These are phyloP conservation scores for Pyrocoelia pectoralis DNA, from an alignment of 2,888 invertebrate species.

Conservation along the genomic window DNA sequence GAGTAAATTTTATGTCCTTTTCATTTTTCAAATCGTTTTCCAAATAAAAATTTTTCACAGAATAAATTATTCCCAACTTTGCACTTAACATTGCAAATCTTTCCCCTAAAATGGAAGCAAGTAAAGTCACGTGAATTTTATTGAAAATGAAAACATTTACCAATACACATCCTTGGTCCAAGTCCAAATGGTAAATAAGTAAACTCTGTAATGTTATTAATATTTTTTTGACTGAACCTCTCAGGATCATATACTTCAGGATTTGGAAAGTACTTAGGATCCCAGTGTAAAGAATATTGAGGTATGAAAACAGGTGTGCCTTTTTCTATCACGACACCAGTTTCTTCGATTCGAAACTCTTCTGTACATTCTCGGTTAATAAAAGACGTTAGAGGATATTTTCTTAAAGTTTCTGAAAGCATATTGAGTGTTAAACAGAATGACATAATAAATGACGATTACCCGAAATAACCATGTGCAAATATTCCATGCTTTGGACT, in stretches of 20 bases:
- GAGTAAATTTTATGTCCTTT: no score
- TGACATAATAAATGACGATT: slow-evolving; percentile 24
- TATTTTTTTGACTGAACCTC: slow-evolving; percentile 44
- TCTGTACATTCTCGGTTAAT: slow-evolving; percentile 43
- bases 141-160: slow-evolving; percentile 36
- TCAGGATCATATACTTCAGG: slow-evolving; percentile 48
- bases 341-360: slow-evolving; percentile 44
- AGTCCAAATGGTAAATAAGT: slow-evolving; percentile 48
- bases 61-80: slow-evolving; percentile 36
- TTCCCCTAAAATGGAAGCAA: slow-evolving; percentile 37
- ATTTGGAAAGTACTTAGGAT: slow-evolving; percentile 49
- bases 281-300: slow-evolving; percentile 46
- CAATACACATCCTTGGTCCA: slow-evolving; percentile 49
- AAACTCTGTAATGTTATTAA: slow-evolving; percentile 38
- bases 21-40: no score
- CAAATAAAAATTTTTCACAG: slow-evolving; percentile 33
- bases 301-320: slow-evolving; percentile 51
- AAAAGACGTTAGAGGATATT: slow-evolving; percentile 51
- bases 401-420: slow-evolving; percentile 52
- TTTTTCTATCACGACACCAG: slow-evolving; percentile 43
- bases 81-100: slow-evolving; percentile 38
- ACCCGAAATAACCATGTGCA: slow-evolving; percentile 63
- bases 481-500: slow-evolving; percentile 61
- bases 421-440: no score
- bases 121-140: no score